Base-by-base conservation (phyloP, 2,888 invertebrate species). In the Scotopteryx bipunctaria region DNA sequence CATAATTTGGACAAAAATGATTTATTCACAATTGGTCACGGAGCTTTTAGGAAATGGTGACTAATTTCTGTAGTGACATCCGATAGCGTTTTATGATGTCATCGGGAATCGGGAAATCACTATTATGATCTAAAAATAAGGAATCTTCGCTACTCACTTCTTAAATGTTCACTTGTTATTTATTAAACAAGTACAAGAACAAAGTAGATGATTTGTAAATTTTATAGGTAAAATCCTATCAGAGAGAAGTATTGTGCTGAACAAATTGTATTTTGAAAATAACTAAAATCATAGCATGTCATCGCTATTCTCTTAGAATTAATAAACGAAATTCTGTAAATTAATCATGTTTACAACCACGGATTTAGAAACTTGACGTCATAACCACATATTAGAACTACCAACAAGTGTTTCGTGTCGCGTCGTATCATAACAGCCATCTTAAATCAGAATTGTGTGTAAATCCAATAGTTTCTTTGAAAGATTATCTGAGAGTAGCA, bases 1-100 rank as follows among this genome's bases (percentile, higher is more conserved):
- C 68, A 61, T 62, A 69, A 71, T 78, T 76, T 69, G 60, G 64
- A 59, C 63, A 66, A 64, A 63, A 66, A 74, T 72, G 67, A 72
- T 73, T 68, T 72, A 71, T 71, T 68, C 69, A 71, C 62, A 64
- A 67, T 71, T 61, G 66, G 67, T 52, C 57, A 60, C 56, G 63
- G 41, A 50, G 36, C 50, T 61, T 49, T 57, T 55, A 42, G 52
- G 54, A 56, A 55, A 42, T 47, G 55, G 50, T 61, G 55, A 59
- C 9, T 57, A 49, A 49, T 48, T 25, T 13, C 8, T 15, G 27
- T 11, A 15, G 11, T 47, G n/a, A 43, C 25, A 43, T 43, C 36
- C 42, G 52, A 31, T 47, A 13, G 32, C 9, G 9, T 33, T 16
- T 38, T 35, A 35, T 33, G 25, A 27, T 5, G 25, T 47, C 47